Conservation (phyloP, 2,797 vertebrate species). For the Syngnathus rostellatus region DNA sequence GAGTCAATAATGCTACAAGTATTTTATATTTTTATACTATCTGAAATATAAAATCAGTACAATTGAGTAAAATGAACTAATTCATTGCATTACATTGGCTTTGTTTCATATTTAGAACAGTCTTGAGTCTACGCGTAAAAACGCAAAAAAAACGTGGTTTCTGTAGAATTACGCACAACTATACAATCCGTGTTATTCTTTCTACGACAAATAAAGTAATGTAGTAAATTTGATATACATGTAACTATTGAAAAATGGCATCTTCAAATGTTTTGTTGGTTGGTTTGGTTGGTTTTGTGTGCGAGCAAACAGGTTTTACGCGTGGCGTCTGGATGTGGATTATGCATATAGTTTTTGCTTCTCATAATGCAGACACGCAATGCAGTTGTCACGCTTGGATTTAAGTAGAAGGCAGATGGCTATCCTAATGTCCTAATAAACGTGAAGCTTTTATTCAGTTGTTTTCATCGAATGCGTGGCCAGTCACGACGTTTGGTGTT, state of each 20-base stretch:
- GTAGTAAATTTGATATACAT: background rate
- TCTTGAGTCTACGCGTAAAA: conserved; percentile 24
- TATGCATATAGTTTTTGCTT: conserved; percentile 11
- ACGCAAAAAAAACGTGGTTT: conserved; percentile 15
- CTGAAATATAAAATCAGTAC: no score
- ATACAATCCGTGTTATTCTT: background rate
- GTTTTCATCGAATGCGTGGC: conserved; percentile 42
- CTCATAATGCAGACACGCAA: conserved; percentile 48
- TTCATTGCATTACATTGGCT: background rate
- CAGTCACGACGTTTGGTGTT: conserved; percentile 37
- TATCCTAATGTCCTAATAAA: conserved; percentile 41
- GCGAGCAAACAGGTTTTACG: conserved; percentile 4
- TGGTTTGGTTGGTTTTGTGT: background rate
- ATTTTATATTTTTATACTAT: no score
- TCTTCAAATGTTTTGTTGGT: background rate
- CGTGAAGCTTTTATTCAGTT: conserved; percentile 48
- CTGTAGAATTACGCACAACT: conserved; percentile 34
- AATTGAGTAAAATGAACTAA: background rate
- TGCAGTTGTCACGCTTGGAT: conserved; percentile 45
- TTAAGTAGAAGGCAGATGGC: conserved; percentile 60
- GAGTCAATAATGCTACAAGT: background rate
- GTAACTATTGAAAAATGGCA: no score
- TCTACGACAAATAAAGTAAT: background rate
- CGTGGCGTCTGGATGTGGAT: conserved; percentile 6
- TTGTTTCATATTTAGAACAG: background rate